Percentiles rank a stretch among this genome's conserved stretches.
Evolutionary conservation across 2,888 invertebrate genomes (phyloP).

Genomic region (Dastarcus helophoroides): DNA sequence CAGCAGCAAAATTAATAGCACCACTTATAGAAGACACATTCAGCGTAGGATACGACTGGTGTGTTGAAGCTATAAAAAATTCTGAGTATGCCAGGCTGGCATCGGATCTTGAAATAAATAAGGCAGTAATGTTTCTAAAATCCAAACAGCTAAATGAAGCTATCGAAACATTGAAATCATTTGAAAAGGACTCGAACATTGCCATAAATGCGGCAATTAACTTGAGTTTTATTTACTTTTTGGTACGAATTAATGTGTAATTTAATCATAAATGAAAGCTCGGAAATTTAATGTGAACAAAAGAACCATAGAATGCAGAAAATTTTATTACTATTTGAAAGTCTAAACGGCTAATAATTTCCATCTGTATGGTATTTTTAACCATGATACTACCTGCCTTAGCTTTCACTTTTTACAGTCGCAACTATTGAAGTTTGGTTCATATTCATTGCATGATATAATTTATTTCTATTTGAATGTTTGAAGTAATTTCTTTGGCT

Average conservation of each 20-base stretch:
- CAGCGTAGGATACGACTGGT: constrained; percentile 64
- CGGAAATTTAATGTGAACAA: too few species aligned
- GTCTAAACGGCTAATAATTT: too few species aligned
- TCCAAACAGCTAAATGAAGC: constrained; percentile 71
- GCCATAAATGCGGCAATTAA: constrained; percentile 79
- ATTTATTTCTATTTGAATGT: too few species aligned
- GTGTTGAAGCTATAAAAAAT: constrained; percentile 84
- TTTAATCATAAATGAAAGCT: too few species aligned
- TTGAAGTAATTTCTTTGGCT: too few species aligned
- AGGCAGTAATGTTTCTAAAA: constrained; percentile 73
- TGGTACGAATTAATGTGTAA: constrained; percentile 44
- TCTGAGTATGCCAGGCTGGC: constrained; percentile 76
- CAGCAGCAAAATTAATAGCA: constrained; percentile 80
- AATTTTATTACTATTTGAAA: too few species aligned
- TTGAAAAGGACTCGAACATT: constrained; percentile 75
- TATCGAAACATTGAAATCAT: constrained; percentile 71
- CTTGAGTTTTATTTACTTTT: constrained; percentile 70
- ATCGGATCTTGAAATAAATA: constrained; percentile 82
- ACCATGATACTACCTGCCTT: too few species aligned
- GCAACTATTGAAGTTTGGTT: too few species aligned
- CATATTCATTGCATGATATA: too few species aligned
- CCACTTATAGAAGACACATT: constrained; percentile 65
- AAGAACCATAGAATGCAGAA: too few species aligned
- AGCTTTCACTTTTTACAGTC: too few species aligned
- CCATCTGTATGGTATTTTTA: too few species aligned